Conservation (phyloP, 2,888 invertebrate genomes). For the Nephrotoma flavescens region DNA sequence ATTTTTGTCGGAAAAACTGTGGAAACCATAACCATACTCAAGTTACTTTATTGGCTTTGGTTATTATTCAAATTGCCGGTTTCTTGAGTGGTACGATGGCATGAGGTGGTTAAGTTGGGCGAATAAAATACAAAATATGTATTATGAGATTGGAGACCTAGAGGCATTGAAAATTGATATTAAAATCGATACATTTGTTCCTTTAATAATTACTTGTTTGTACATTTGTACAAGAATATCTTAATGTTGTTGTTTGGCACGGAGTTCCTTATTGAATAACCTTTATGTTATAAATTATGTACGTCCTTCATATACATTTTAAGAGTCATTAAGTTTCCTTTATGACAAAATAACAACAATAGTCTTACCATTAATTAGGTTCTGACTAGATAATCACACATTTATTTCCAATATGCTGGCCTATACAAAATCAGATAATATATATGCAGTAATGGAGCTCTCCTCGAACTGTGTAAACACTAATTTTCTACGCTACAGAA, state of each 20-base stretch:
- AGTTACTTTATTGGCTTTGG: background rate
- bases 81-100: background rate
- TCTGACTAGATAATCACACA: too few species aligned
- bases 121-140: background rate
- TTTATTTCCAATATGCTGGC: too few species aligned
- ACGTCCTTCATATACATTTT: too few species aligned
- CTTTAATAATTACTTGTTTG: background rate
- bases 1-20: background rate
- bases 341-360: too few species aligned
- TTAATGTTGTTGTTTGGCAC: background rate
- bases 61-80: background rate
- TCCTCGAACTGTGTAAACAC: too few species aligned
- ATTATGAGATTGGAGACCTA: background rate
- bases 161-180: background rate
- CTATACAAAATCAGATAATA: too few species aligned
- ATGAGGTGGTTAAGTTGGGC: background rate
- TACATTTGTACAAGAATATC: background rate
- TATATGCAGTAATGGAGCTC: too few species aligned
- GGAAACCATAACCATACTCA: background rate
- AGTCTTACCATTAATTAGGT: too few species aligned
- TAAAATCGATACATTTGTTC: background rate
- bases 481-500: too few species aligned
- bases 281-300: too few species aligned
- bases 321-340: too few species aligned
- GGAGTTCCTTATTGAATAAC: too few species aligned